Evolutionary conservation across 2,888 invertebrate genomes (phyloP), one percentile per base, ranked within the genome.

Genomic region (Agrochola lychnidis): DNA sequence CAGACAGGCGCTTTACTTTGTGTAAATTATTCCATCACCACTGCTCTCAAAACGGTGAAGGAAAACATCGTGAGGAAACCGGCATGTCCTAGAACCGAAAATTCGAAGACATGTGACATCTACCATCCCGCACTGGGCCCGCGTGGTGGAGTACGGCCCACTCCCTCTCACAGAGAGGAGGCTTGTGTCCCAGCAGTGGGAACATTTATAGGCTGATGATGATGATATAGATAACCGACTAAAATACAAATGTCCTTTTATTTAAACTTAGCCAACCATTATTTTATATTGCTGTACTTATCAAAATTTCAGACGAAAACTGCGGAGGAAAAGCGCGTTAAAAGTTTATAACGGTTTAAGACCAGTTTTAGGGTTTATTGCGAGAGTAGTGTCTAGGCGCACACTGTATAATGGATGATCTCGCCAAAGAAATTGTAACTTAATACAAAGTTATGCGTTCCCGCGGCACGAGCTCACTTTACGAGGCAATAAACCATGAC

Each of bases 381-480:
- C 79, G 73, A 61, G 76, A 81, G 77, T 79, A 57, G 77, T 79
- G 75, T 76, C 84, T 82, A 84, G 78, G 71, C 82, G 70, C 42
- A 81, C 69, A 76, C 76, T 82, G 59, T 84, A 82, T 88, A 91
- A 90, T 91, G 86, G 87, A 88, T 84, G 87, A 85, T 88, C 88
- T 88, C 83, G 88, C 88, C 89, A 90, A 90, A 91, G 92, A 90
- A 94, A 94, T 92, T 93, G 94, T 92, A 93, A 92, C 91, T 93
- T 94, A 94, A 94, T 94, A 93, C 92, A 91, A 92, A 95, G 91
- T 95, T 94, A 95, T 95, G 92, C 92, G 89, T 91, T 93, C 93
- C 92, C 93, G 91, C 92, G 91, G 93, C 94, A 93, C 94, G 93
- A 94, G 94, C 91, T 91, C 88, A 90, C 87, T 96, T 96, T 95